Evolutionary conservation across 2,797 vertebrate genomes (phyloP).

Genomic region (Clarias fuscus): DNA sequence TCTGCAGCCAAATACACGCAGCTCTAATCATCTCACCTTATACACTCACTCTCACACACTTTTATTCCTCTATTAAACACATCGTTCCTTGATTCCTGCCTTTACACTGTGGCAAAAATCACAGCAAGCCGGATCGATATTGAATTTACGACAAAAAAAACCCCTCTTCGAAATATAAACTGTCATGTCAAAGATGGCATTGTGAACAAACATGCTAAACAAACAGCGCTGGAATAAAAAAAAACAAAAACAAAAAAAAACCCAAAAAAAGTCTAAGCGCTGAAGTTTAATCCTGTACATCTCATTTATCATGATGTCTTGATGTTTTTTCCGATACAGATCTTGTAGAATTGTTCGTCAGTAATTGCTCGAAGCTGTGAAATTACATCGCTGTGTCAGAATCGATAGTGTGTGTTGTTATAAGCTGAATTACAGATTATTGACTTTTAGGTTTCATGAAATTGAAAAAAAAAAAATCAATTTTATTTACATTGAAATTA

Average conservation of each 20-base stretch:
- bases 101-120: neutral
- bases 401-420: neutral
- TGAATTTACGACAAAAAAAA: neutral
- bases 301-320: neutral
- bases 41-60: neutral
- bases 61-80: neutral
- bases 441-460: neutral
- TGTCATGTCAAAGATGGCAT: neutral
- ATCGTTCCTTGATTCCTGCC: neutral
- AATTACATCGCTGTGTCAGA: neutral
- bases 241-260: neutral
- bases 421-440: neutral
- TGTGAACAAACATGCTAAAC: neutral
- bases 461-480: neutral
- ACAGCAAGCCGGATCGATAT: constrained; percentile 9
- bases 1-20: neutral
- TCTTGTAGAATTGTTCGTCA: neutral
- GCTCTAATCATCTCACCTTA: constrained; percentile 18
- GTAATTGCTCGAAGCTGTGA: constrained; percentile 19
- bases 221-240: neutral
- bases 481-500: neutral
- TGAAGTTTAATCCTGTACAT: neutral
- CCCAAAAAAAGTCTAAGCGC: neutral
- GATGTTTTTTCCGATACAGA: neutral
- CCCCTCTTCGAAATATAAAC: neutral